phyloP scores from a whole-genome alignment of 2,797 vertebrate genomes.

The Acipenser transmontanus region DNA sequence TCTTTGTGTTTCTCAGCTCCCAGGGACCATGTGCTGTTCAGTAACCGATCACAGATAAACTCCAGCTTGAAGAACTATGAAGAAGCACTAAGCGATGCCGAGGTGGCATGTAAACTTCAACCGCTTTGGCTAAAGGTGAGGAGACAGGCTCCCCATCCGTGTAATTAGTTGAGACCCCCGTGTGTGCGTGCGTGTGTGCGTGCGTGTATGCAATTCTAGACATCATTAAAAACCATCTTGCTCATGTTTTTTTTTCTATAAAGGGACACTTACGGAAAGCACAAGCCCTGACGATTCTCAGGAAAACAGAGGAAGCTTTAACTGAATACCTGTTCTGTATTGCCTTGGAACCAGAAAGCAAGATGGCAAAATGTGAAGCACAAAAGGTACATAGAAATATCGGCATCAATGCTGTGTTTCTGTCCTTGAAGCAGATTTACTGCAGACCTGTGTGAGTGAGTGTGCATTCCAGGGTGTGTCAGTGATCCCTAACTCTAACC shows the following conservation, averaged over 20 bases:
- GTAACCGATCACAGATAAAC: constrained; percentile 83
- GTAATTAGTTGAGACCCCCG: neutral
- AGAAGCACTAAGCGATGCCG: constrained; percentile 70
- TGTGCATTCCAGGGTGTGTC: no score
- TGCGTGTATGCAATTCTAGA: neutral
- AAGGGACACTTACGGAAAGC: constrained; percentile 82
- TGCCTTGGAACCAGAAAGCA: constrained; percentile 72
- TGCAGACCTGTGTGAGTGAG: no score
- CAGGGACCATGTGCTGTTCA: constrained; percentile 78
- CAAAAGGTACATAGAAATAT: constrained; percentile 58
- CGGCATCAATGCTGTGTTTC: neutral
- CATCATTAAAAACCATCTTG: neutral
- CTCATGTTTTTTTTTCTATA: constrained; percentile 19
- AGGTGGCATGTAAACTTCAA: constrained; percentile 74
- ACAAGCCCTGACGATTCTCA: constrained; percentile 72
- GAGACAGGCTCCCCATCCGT: neutral
- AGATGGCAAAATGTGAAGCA: constrained; percentile 67
- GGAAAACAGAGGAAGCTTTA: constrained; percentile 78
- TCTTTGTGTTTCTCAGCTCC: constrained; percentile 58
- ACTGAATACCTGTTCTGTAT: constrained; percentile 80
- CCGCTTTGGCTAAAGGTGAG: constrained; percentile 82
- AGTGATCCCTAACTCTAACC: no score
- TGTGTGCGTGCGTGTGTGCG: neutral
- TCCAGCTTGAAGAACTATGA: constrained; percentile 71
- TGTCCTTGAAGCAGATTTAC: no score